Percentiles rank a stretch among this genome's conserved stretches.
These are phyloP conservation scores for Stenotaenia linearis DNA, from an alignment of 2,888 invertebrate species.

Conservation along the genomic window DNA sequence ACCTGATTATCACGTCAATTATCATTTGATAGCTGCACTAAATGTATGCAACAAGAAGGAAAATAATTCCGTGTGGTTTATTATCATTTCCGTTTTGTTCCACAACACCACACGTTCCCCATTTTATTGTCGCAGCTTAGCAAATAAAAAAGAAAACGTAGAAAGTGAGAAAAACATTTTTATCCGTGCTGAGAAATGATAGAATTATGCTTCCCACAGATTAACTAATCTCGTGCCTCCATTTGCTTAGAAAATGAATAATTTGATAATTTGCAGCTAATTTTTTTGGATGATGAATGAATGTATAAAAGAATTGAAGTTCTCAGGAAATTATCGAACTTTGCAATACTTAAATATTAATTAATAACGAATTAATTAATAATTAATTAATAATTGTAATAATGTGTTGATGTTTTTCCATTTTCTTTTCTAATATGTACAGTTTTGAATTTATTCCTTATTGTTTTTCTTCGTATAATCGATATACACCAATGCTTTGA, in stretches of 20 bases:
- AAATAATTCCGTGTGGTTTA: background rate
- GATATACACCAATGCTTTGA: too few species aligned
- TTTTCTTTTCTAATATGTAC: too few species aligned
- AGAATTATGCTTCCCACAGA: background rate
- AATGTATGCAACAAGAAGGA: background rate
- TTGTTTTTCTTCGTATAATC: too few species aligned
- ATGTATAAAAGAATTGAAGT: background rate
- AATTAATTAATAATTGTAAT: background rate
- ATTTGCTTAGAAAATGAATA: background rate
- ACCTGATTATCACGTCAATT: background rate
- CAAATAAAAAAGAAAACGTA: background rate
- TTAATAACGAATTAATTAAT: too few species aligned
- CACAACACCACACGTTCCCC: background rate
- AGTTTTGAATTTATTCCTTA: background rate
- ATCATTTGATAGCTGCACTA: background rate
- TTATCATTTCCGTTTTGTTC: background rate
- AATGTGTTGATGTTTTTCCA: background rate
- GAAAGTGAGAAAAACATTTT: background rate
- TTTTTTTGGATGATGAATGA: background rate
- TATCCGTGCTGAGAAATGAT: too few species aligned
- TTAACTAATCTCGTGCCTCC: background rate
- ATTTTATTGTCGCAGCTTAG: background rate
- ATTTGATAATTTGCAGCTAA: background rate
- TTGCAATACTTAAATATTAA: background rate
- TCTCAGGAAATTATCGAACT: background rate